Evolutionary conservation across 1,140 invertebrate species (phyloP).

Genomic region (Apis cerana): DNA sequence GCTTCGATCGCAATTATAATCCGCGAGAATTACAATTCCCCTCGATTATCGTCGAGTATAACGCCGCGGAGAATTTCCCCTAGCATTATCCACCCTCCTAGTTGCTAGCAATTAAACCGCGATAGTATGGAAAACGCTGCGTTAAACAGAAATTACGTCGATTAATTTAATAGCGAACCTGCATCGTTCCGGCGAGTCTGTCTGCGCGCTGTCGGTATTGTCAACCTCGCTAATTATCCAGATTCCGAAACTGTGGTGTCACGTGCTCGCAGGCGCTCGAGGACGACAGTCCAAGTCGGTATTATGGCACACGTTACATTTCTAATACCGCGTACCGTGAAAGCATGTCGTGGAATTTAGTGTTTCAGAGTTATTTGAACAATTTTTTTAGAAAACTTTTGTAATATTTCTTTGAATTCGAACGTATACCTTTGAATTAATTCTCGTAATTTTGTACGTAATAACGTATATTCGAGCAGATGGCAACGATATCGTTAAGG

Average conservation of each 20-base stretch:
- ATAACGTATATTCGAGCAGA: no score
- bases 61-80: conserved; percentile 33
- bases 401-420: no score
- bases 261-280: neutral
- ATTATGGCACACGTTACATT: neutral
- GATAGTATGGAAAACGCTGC: conserved; percentile 23
- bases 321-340: no score
- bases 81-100: conserved; percentile 8
- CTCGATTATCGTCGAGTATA: conserved; percentile 31
- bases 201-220: conserved; percentile 28
- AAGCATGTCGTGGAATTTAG: no score
- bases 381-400: no score
- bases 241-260: conserved; percentile 17
- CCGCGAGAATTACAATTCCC: conserved; percentile 25
- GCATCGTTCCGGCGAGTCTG: conserved; percentile 15
- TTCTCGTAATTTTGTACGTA: no score
- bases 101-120: conserved; percentile 16
- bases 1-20: conserved; percentile 23
- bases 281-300: no score
- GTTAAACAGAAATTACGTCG: conserved; percentile 43
- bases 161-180: conserved; percentile 41
- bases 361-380: no score
- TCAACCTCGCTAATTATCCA: conserved; percentile 37
- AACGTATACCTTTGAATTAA: no score
- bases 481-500: no score